A percentile compares a stretch with the other conserved stretches of the same genome.
Evolutionary conservation across 1,140 invertebrate genomes (phyloP).

Genomic region (Aphaenogaster ashmeadi): DNA sequence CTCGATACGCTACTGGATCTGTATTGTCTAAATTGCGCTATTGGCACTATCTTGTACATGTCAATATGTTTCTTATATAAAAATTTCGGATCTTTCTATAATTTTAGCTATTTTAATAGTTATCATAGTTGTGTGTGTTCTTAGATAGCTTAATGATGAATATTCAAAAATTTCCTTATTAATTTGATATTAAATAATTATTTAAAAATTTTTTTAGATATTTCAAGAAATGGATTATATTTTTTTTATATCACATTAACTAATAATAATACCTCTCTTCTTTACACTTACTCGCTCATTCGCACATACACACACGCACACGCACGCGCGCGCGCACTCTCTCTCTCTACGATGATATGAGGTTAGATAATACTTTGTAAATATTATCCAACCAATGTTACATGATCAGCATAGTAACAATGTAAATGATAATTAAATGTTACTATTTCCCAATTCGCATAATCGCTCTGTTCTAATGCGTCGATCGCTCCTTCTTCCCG

Average conservation of each 20-base stretch:
- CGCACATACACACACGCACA: too few species aligned
- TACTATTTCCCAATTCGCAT: not conserved
- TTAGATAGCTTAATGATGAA: not conserved
- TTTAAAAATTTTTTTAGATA: not conserved
- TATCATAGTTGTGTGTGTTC: not conserved
- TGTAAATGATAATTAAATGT: constrained; percentile 14
- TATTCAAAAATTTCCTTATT: not conserved
- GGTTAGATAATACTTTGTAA: not conserved
- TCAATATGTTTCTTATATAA: not conserved
- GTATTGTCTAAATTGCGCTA: constrained; percentile 49
- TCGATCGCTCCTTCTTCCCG: not conserved
- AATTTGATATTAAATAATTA: not conserved
- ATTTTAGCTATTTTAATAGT: not conserved
- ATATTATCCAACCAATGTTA: not conserved
- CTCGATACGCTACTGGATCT: constrained; percentile 62
- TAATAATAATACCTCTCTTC: not conserved
- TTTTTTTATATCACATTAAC: not conserved
- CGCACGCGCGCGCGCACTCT: too few species aligned
- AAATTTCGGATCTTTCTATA: not conserved
- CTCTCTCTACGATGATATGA: not conserved
- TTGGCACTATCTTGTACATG: not conserved
- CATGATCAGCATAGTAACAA: too few species aligned
- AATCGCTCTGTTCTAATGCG: not conserved
- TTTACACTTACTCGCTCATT: not conserved
- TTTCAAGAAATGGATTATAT: not conserved